Evolutionary conservation across 53 echinoderm and acorn worm genomes (phyloP).

Genomic region (Arbacia lixula): DNA sequence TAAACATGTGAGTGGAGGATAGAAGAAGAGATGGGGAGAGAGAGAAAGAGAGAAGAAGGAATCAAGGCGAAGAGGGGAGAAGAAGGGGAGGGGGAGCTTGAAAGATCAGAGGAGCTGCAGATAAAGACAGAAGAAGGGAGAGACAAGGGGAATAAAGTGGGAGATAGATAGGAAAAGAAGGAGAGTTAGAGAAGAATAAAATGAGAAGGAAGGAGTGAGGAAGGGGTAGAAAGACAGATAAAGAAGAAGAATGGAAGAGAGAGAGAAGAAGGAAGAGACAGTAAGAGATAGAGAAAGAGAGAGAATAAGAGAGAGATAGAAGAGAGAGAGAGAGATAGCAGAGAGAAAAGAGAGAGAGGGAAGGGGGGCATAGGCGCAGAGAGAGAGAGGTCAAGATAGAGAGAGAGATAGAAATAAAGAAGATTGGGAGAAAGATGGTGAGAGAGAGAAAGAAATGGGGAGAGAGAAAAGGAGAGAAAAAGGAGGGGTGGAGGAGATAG

Average conservation of each 20-base stretch:
- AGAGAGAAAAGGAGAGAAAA: background rate
- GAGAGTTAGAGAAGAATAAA: background rate
- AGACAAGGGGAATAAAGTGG: background rate
- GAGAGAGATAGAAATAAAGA: background rate
- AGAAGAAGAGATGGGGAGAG: conserved; percentile 4
- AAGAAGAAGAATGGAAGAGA: background rate
- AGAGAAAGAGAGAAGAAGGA: background rate
- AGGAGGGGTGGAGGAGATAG: background rate
- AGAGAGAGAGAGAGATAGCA: background rate
- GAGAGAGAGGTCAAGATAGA: background rate
- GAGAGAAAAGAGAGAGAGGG: background rate
- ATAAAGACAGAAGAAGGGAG: background rate
- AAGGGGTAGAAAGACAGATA: background rate
- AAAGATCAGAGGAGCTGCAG: background rate
- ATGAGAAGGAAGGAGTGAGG: background rate
- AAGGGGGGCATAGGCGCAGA: background rate
- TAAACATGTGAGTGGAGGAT: background rate
- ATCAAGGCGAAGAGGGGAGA: background rate
- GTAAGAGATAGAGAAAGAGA: background rate
- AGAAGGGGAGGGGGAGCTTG: background rate
- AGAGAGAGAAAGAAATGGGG: background rate
- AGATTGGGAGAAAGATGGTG: background rate
- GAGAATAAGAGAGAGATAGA: background rate
- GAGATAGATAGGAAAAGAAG: background rate
- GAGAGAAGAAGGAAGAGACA: background rate